Conservation (phyloP, 2,797 vertebrate species). For the Mormyrus proboscirostris region DNA sequence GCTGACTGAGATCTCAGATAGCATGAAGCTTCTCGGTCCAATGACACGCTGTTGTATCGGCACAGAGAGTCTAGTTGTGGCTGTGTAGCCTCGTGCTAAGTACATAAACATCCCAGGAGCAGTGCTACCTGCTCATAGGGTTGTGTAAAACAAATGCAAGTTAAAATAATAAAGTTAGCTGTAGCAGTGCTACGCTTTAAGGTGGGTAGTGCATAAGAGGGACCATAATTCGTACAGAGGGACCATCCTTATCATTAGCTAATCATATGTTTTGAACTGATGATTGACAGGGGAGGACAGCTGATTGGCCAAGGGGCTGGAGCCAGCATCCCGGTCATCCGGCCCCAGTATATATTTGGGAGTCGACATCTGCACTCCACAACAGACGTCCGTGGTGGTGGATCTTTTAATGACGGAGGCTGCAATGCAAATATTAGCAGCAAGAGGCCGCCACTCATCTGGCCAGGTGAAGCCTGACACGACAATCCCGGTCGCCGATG, state of each 20-base stretch:
- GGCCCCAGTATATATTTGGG: background rate
- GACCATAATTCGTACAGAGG: background rate
- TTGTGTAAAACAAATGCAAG: background rate
- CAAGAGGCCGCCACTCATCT: no score
- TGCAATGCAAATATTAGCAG: background rate
- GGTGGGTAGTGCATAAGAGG: background rate
- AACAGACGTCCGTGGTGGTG: background rate
- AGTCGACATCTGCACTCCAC: background rate
- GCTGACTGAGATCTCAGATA: background rate
- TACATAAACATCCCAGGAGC: background rate
- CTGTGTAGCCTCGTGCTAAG: background rate
- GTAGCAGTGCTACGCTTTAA: background rate
- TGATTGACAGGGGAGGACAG: background rate
- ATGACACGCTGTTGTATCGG: background rate
- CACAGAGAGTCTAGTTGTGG: background rate
- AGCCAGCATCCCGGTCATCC: background rate
- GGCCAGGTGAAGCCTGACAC: background rate
- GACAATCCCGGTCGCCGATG: background rate
- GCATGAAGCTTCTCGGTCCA: background rate
- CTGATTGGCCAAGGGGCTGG: background rate
- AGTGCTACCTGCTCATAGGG: background rate
- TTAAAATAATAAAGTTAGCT: background rate
- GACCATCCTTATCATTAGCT: background rate
- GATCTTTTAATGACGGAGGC: background rate
- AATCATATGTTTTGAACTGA: background rate